A percentile compares a stretch with the other conserved stretches of the same genome.
These are phyloP conservation scores for Triplophysa siluroides DNA, from an alignment of 2,113 vertebrate genomes.

Conservation along the genomic window DNA sequence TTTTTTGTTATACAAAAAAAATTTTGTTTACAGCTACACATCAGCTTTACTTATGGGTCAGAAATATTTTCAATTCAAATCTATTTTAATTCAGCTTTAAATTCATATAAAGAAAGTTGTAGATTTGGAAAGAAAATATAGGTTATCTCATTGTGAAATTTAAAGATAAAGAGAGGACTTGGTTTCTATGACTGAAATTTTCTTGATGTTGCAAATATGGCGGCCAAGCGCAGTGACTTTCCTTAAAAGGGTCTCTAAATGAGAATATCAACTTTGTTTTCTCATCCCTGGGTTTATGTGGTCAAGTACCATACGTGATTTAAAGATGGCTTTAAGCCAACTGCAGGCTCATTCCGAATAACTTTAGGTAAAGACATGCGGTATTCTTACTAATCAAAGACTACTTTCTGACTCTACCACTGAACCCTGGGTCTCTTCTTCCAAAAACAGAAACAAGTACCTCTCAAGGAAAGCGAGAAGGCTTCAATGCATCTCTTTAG, in stretches of 20 bases:
- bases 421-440: slow-evolving; percentile 32
- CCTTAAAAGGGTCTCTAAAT: slow-evolving; percentile 49
- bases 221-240: too few relatives aligned
- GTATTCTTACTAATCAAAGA: slow-evolving; percentile 20
- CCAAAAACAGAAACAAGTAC: neutral
- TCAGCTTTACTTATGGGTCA: too few relatives aligned
- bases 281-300: slow-evolving; percentile 17
- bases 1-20: too few relatives aligned
- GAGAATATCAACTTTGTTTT: slow-evolving; percentile 50
- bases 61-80: too few relatives aligned
- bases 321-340: slow-evolving; percentile 31
- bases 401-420: neutral
- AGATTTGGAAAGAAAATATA: too few relatives aligned
- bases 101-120: too few relatives aligned
- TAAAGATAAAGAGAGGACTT: too few relatives aligned
- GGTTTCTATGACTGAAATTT: too few relatives aligned
- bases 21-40: too few relatives aligned
- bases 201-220: too few relatives aligned
- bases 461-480: neutral
- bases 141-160: too few relatives aligned
- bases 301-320: neutral
- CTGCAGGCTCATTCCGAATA: slow-evolving; percentile 20
- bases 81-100: too few relatives aligned
- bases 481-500: slow-evolving; percentile 38
- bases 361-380: neutral